Conservation (phyloP, 2,113 vertebrate genomes). For the Ivindomyrus marchei region DNA sequence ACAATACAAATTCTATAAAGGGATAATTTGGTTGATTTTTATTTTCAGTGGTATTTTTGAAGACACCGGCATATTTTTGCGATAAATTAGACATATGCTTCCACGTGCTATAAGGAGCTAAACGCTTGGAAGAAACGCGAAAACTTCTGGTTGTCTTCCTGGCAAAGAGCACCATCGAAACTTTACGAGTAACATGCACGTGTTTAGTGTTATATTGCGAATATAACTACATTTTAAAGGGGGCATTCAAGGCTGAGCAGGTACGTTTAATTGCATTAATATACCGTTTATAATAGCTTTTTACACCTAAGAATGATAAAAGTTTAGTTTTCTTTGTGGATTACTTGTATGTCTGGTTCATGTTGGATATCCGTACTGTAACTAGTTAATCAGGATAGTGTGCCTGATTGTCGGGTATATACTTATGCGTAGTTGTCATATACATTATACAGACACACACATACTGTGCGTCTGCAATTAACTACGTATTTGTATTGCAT, state of each 20-base stretch:
- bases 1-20: neutral
- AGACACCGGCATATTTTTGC: neutral
- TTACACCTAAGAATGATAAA: neutral
- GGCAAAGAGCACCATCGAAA: neutral
- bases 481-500: neutral
- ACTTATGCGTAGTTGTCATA: neutral
- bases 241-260: neutral
- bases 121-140: neutral
- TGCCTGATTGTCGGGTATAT: neutral
- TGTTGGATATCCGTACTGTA: neutral
- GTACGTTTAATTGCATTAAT: constrained; percentile 9
- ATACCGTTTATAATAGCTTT: neutral
- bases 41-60: neutral
- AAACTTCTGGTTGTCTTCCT: neutral
- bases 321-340: neutral
- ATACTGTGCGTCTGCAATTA: neutral
- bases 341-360: neutral
- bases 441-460: neutral
- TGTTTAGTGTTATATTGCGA: neutral
- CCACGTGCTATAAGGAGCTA: neutral
- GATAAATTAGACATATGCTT: neutral
- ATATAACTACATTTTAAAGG: neutral
- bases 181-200: neutral
- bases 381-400: neutral
- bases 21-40: neutral